phyloP scores from a whole-genome alignment of 2,888 invertebrate species.

The Allophyes oxyacanthae region DNA sequence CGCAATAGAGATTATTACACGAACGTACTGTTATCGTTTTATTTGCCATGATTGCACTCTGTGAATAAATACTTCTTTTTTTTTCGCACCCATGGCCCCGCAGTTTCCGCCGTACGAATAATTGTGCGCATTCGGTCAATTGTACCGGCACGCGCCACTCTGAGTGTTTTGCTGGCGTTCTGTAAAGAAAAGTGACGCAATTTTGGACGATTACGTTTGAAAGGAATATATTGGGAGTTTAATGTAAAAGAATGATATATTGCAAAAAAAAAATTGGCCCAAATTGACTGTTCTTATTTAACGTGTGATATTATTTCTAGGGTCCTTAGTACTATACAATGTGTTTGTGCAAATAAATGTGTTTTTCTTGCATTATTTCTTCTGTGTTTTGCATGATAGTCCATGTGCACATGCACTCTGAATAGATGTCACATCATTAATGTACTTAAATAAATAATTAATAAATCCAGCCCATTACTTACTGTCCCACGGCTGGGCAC shows the following conservation, averaged over 20 bases:
- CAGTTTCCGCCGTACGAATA: slow-evolving; percentile 70
- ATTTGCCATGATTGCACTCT: slow-evolving; percentile 77
- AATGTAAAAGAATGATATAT: slow-evolving; percentile 2
- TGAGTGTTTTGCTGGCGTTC: slow-evolving; percentile 79
- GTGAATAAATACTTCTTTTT: slow-evolving; percentile 81
- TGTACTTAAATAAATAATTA: too few relatives aligned
- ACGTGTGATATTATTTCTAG: too few relatives aligned
- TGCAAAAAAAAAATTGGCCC: too few relatives aligned
- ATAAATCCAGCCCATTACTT: too few relatives aligned
- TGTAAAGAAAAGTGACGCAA: slow-evolving; percentile 59
- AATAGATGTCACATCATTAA: too few relatives aligned
- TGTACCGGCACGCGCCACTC: slow-evolving; percentile 78
- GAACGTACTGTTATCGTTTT: slow-evolving; percentile 76
- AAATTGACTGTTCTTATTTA: too few relatives aligned
- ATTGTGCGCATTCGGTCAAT: slow-evolving; percentile 76
- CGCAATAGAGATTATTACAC: slow-evolving; percentile 65
- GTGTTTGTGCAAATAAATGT: too few relatives aligned
- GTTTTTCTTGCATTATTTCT: too few relatives aligned
- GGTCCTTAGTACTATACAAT: too few relatives aligned
- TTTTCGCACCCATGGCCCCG: slow-evolving; percentile 64
- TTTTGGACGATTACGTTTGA: slow-evolving; percentile 50
- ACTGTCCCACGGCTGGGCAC: too few relatives aligned
- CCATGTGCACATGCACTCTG: too few relatives aligned
- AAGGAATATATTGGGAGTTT: slow-evolving; percentile 35
- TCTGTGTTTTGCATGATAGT: too few relatives aligned